Base-by-base conservation (phyloP, 1,140 invertebrate genomes). In the Eumaeus atala region DNA sequence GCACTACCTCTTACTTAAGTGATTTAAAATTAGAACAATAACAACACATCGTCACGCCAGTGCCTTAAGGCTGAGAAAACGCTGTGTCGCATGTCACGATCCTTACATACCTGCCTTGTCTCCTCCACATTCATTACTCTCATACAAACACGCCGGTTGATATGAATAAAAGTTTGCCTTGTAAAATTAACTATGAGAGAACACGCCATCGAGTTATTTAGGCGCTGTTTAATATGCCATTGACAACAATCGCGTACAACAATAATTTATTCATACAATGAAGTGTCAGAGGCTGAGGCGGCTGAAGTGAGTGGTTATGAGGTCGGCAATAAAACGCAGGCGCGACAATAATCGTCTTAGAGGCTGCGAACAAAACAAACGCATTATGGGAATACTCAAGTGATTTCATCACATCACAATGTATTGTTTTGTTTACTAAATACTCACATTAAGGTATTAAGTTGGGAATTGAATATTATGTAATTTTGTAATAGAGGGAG, bases 311-410 rank as follows among this genome's bases (percentile, higher is more conserved):
- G 40, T 52, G 44, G 50, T 52, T 71, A 69, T 70, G 68, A 70
- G 65, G 42, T 67, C 53, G 48, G 64, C 59, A 56, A 72, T 76
- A 72, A 76, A 73, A 73, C 69, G 68, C 71, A 74, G 62, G 64
- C 65, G 28, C 49, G 7, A 35, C 57, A 56, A 58, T 67, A 65
- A 67, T 70, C 59, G 59, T 67, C 53, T 61, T 59, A 50, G 36
- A 48, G 37, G 37, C 51, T 21, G 50, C 51, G 60, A 51, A 64
- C 58, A 58, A 59, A 61, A 58, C 58, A 61, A 60, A 61, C 50
- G 56, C 54, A 56, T 58, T 61, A 59, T 47, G 48, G 21, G 44
- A 52, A 36, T 28, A 40, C 33, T 48, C 50, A 48, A 38, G 52
- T 56, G 49, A 58, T 63, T 62, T 56, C 60, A 55, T 61, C 51